Evolutionary conservation across 2,113 vertebrate genomes (phyloP).

Genomic region (Rhea americana): DNA sequence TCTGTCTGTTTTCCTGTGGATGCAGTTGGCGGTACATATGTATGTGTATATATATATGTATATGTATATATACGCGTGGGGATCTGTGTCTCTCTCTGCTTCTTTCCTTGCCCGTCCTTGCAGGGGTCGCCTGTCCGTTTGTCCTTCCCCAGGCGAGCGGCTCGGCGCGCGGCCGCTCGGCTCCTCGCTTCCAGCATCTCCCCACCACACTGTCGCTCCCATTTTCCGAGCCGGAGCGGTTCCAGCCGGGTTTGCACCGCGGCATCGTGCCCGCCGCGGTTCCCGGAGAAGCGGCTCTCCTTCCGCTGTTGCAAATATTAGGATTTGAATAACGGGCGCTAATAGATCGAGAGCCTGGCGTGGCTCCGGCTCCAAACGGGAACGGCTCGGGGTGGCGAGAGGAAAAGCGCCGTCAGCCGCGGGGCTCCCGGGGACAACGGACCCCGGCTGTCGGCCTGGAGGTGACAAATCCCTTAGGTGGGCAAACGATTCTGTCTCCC

Average conservation of each 20-base stretch:
- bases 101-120: background rate
- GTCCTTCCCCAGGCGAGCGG: no score
- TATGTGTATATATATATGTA: no score
- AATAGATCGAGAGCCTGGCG: background rate
- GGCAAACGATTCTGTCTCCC: background rate
- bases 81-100: background rate
- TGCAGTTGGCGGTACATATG: fast-evolving
- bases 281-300: background rate
- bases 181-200: no score
- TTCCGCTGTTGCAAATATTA: background rate
- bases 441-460: background rate
- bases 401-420: background rate
- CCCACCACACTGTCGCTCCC: no score
- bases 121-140: no score
- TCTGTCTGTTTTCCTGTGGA: background rate
- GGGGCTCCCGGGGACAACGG: background rate
- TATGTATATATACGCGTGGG: no score
- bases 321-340: background rate
- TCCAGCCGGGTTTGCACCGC: no score
- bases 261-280: background rate
- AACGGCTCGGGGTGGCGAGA: background rate
- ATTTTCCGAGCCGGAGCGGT: no score
- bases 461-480: background rate
- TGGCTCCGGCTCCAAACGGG: background rate
- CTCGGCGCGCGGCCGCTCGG: no score